phyloP scores from a whole-genome alignment of 2,797 vertebrate genomes.

The Leptatherina wallacei region DNA sequence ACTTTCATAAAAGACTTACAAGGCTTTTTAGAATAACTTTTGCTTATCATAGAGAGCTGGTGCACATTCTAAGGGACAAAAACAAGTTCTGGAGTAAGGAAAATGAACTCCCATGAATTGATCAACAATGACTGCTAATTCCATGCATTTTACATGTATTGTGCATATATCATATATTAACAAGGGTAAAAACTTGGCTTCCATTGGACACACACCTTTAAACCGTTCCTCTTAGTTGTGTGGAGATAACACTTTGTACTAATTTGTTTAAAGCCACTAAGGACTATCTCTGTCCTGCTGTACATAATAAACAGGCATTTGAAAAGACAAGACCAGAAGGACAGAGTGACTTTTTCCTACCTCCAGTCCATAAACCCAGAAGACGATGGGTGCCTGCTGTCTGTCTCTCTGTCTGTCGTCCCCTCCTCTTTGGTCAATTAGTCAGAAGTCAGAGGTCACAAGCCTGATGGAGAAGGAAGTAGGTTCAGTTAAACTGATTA shows the following conservation, averaged over 20 bases:
- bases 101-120: neutral
- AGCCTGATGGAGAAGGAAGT: conserved; percentile 46
- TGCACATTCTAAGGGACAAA: neutral
- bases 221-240: neutral
- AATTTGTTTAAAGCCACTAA: neutral
- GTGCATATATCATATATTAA: neutral
- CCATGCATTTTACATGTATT: neutral
- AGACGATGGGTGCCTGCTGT: conserved; percentile 60
- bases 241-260: conserved; percentile 1
- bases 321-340: neutral
- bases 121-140: neutral
- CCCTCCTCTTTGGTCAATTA: conserved; percentile 42
- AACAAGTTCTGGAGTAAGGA: neutral
- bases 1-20: neutral
- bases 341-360: conserved; percentile 55
- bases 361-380: conserved; percentile 84
- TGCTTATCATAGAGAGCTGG: neutral
- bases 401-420: conserved; percentile 30
- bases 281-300: neutral
- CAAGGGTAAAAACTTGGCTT: neutral
- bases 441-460: conserved; percentile 49
- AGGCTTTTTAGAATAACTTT: neutral
- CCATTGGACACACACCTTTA: neutral
- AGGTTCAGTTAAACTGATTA: conserved; percentile 6
- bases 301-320: neutral